Percentiles rank a stretch among this genome's conserved stretches.
Evolutionary conservation across 2,888 invertebrate species (phyloP).

Genomic region (Dendrolimus pini): DNA sequence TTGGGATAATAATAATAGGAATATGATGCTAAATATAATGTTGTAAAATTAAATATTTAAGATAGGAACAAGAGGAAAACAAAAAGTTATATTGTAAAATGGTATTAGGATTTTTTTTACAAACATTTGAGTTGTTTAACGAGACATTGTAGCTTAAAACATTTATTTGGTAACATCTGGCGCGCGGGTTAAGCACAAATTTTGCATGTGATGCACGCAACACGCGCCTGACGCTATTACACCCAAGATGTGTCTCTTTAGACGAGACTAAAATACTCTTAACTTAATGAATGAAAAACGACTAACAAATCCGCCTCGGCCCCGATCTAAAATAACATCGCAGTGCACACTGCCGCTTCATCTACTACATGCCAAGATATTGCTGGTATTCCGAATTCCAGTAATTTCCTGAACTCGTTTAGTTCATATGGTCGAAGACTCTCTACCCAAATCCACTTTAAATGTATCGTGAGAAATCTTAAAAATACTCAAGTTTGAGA

Average conservation of each 20-base stretch:
- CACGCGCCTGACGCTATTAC: slow-evolving; percentile 1
- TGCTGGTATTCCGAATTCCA: slow-evolving; percentile 20
- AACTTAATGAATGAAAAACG: slow-evolving; percentile 34
- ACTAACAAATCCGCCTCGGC: slow-evolving; percentile 38
- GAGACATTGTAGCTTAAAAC: background rate
- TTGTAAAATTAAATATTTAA: too few relatives aligned
- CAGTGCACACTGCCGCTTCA: slow-evolving; percentile 23
- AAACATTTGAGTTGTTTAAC: too few relatives aligned
- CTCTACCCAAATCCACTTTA: background rate
- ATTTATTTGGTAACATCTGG: slow-evolving; percentile 10
- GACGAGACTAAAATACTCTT: slow-evolving; percentile 30
- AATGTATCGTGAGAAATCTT: background rate
- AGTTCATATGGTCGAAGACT: background rate
- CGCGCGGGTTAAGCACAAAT: slow-evolving; percentile 5
- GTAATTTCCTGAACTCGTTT: background rate
- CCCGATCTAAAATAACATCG: slow-evolving; percentile 55
- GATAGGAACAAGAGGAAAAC: too few relatives aligned
- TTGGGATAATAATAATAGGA: too few relatives aligned
- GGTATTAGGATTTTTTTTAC: too few relatives aligned
- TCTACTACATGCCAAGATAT: slow-evolving; percentile 29
- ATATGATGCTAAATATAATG: too few relatives aligned
- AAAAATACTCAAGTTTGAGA: background rate
- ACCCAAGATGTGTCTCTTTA: slow-evolving; percentile 9
- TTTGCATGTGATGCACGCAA: slow-evolving; percentile 2
- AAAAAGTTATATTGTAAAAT: too few relatives aligned